phyloP scores from a whole-genome alignment of 1,140 invertebrate genomes.

The Solenopsis fugax region DNA sequence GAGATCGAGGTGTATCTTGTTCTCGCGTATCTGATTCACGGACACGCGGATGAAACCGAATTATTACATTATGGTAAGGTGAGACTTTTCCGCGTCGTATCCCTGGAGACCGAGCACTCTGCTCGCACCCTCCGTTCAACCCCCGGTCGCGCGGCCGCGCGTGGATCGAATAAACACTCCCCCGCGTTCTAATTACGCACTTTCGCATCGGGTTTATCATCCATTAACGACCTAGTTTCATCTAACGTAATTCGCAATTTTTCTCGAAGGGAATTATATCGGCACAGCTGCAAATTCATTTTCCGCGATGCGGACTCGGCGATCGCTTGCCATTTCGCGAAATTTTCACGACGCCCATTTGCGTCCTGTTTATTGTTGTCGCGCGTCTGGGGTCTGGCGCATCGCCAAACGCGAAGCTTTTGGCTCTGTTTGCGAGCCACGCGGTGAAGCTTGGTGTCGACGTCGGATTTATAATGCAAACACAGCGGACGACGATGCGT shows the following conservation, averaged over 20 bases:
- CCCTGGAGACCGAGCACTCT: too few relatives aligned
- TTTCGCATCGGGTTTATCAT: neutral
- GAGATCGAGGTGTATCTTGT: neutral
- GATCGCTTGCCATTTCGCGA: conserved; percentile 1
- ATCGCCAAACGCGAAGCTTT: neutral
- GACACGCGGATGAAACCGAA: neutral
- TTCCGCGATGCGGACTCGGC: neutral
- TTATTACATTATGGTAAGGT: neutral
- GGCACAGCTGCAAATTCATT: neutral
- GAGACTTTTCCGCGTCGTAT: neutral
- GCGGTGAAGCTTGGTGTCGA: neutral
- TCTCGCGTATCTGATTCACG: neutral
- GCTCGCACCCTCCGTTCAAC: neutral
- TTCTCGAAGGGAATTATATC: neutral
- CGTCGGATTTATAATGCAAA: neutral
- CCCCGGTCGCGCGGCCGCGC: too few relatives aligned
- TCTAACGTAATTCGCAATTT: neutral
- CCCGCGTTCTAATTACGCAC: neutral
- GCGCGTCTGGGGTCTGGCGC: conserved; percentile 22
- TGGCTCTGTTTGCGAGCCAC: neutral
- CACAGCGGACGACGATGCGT: neutral
- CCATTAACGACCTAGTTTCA: neutral
- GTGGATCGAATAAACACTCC: neutral
- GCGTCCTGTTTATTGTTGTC: neutral
- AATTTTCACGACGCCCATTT: conserved; percentile 21